Base-by-base conservation (phyloP, 2,797 vertebrate genomes). In the Poeciliopsis turneri region DNA sequence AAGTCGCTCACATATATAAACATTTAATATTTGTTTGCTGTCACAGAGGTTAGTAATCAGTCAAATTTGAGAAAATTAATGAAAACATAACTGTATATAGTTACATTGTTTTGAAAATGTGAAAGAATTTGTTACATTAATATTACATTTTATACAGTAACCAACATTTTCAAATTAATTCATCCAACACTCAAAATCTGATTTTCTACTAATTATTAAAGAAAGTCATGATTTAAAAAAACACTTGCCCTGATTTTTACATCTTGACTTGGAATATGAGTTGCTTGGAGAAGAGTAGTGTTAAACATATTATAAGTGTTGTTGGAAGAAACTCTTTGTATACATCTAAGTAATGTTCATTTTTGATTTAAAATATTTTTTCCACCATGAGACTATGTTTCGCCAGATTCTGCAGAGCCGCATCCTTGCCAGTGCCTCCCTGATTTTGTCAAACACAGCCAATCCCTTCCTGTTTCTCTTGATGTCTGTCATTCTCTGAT, bases 401-500 rank as follows among this genome's bases (percentile, higher is more conserved):
- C 13, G 16, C 41, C 51, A 30, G 72, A 57, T 69, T 80, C 49
- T 25, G 66, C 45, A 28, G 59, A 76, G 72, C 18, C 53, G 3
- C 25, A 43, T 66, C 41, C 33, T 33, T 20, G 20, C 30, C 25
- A 43, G 41, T 13, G 18, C 11, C 36, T 59, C 69, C 36, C 45
- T 76, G 75, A 18, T 81, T 68, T 64, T 70, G 15, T 70, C 69
- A 72, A 61, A 59, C 72, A 73, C 53, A 79, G 55, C 76, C 64
- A 80, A 47, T 51, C 23, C 61, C 75, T 55, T 45, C 18, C 43
- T 51, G 75, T 45, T 77, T 86, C 81, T 78, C 78, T 82, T 73
- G 66, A 76, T 73, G 74, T 41, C 64, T 74, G 66, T 80, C 87
- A 79, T 59, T 84, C 77, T 79, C 75, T 43, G 49, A 81, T 76